Evolutionary conservation across 2,797 vertebrate genomes (phyloP).

Genomic region (Rhynchotus rufescens): DNA sequence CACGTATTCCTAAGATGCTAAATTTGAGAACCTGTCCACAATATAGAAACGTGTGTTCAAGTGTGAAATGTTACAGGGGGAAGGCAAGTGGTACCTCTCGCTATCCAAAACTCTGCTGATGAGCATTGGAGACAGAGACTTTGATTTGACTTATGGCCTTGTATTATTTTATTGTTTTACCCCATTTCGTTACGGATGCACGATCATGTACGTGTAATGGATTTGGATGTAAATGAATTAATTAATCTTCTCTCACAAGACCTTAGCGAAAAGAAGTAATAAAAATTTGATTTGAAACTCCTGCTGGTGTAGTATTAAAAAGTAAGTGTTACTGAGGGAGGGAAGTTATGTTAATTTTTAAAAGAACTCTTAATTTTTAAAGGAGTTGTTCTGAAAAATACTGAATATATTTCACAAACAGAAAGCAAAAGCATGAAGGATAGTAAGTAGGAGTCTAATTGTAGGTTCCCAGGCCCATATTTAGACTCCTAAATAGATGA

Average conservation of each 20-base stretch:
- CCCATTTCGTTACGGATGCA: not conserved
- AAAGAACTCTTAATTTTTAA: not conserved
- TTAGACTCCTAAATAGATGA: not conserved
- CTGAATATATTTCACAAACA: not conserved
- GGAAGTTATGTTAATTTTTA: not conserved
- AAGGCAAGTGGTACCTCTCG: not conserved
- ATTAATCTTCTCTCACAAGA: not conserved
- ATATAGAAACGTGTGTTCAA: not conserved
- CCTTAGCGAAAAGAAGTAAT: not conserved
- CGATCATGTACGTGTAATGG: fast-evolving
- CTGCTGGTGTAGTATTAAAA: not conserved
- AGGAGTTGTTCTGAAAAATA: not conserved
- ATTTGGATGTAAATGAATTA: not conserved
- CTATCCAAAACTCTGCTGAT: not conserved
- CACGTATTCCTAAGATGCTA: not conserved
- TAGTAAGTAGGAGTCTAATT: not conserved
- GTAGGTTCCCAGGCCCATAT: not conserved
- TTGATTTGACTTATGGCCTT: not conserved
- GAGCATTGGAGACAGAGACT: not conserved
- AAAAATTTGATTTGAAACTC: not conserved
- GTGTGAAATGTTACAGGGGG: not conserved
- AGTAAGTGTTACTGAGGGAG: not conserved
- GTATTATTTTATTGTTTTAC: not conserved
- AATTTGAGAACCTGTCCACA: not conserved
- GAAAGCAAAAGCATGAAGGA: not conserved